Evolutionary conservation across 2,888 invertebrate genomes (phyloP).

Genomic region (Thecophora atra): DNA sequence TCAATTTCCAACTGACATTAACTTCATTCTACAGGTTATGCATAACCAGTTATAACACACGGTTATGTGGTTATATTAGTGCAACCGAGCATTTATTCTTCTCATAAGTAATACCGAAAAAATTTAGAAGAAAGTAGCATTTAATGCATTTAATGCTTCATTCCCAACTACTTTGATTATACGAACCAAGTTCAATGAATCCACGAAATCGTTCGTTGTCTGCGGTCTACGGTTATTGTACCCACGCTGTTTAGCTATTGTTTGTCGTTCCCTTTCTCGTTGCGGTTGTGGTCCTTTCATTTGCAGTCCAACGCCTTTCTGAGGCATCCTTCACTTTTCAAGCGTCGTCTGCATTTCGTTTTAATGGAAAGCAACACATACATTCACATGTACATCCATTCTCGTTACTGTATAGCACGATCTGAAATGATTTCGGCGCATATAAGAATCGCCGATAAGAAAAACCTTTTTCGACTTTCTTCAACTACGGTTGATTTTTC

Average conservation of each 20-base stretch:
- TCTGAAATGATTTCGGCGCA: constrained; percentile 10
- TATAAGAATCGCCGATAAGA: constrained; percentile 17
- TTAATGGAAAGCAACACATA: background rate
- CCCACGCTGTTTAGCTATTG: background rate
- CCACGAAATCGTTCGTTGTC: background rate
- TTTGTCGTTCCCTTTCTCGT: background rate
- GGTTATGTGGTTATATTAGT: no score
- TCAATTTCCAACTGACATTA: no score
- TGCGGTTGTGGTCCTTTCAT: background rate
- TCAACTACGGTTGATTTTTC: background rate
- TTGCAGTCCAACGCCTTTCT: background rate
- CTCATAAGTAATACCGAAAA: no score
- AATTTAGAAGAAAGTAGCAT: no score
- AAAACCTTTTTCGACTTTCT: constrained; percentile 1
- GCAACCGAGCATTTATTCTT: no score
- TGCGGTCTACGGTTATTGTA: constrained; percentile 5
- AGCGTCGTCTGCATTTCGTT: background rate
- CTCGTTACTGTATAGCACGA: background rate
- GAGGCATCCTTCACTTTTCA: background rate
- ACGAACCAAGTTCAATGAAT: background rate
- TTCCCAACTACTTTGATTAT: background rate
- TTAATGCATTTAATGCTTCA: background rate
- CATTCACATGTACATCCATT: background rate
- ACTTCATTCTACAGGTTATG: no score
- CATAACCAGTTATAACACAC: no score